Evolutionary conservation across 2,797 vertebrate genomes (phyloP).

Genomic region (Sebastes diploproa): DNA sequence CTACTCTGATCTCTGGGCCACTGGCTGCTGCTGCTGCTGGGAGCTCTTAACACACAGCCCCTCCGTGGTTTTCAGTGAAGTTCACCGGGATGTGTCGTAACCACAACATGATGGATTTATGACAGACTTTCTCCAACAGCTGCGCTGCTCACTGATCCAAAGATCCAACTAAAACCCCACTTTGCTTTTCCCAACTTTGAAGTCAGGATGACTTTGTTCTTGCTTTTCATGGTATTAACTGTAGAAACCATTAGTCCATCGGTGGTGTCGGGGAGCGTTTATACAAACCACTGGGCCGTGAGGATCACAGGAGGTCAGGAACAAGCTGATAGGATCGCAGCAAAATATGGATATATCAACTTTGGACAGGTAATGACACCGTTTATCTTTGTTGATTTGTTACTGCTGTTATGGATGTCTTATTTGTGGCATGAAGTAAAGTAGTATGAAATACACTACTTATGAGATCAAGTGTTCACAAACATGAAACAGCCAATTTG

Average conservation of each 20-base stretch:
- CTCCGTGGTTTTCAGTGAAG: background rate
- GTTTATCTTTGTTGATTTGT: background rate
- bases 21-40: background rate
- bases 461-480: background rate
- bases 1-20: background rate
- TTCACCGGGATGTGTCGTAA: background rate
- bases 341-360: constrained; percentile 88
- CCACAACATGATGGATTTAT: background rate
- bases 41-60: background rate
- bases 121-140: background rate
- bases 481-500: background rate
- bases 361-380: constrained; percentile 86
- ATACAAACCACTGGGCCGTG: constrained; percentile 93
- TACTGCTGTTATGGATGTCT: background rate
- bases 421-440: background rate
- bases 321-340: constrained; percentile 85
- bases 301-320: constrained; percentile 82
- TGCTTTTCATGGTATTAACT: constrained; percentile 47
- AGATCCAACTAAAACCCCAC: background rate
- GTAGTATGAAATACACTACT: background rate
- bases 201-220: constrained; percentile 57
- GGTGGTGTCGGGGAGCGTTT: constrained; percentile 63
- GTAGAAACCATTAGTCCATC: constrained; percentile 14
- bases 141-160: background rate
- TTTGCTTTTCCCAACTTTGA: background rate